Percentiles rank a stretch among this genome's conserved stretches.
Evolutionary conservation across 2,888 invertebrate genomes (phyloP).

Genomic region (Helicoverpa assulta): DNA sequence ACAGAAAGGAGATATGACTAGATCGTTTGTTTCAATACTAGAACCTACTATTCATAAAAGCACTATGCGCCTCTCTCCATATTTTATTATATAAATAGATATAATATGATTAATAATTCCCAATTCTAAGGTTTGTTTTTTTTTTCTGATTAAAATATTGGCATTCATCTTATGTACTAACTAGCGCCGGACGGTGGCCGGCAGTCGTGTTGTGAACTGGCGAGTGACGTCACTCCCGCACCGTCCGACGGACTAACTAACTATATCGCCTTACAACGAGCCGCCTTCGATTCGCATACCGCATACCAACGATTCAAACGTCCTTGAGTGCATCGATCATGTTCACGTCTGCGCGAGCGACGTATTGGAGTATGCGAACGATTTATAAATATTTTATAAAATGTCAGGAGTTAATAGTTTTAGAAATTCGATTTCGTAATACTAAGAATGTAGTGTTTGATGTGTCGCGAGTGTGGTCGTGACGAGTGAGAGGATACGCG

Average conservation of each 20-base stretch:
- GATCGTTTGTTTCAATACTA: conserved; percentile 88
- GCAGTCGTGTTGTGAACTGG: conserved; percentile 59
- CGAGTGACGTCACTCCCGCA: conserved; percentile 60
- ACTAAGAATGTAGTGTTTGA: conserved; percentile 74
- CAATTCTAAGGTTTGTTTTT: conserved; percentile 86
- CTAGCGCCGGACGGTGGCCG: conserved; percentile 80
- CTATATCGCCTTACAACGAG: conserved; percentile 71
- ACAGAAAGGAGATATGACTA: conserved; percentile 89
- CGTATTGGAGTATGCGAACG: conserved; percentile 78
- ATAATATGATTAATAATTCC: conserved; percentile 88
- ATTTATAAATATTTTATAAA: conserved; percentile 84
- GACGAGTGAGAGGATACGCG: conserved; percentile 31
- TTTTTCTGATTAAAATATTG: conserved; percentile 88
- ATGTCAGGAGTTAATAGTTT: conserved; percentile 83
- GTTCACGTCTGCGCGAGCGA: conserved; percentile 77
- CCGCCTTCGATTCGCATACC: conserved; percentile 71
- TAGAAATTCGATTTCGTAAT: conserved; percentile 86
- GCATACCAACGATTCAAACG: conserved; percentile 69
- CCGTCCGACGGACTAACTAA: conserved; percentile 75
- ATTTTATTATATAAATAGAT: conserved; percentile 89
- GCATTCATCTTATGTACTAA: conserved; percentile 86
- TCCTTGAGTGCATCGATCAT: conserved; percentile 72
- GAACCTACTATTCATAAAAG: conserved; percentile 88
- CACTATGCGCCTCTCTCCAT: conserved; percentile 90
- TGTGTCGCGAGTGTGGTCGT: conserved; percentile 60